Base-by-base conservation (phyloP, 2,113 vertebrate species). In the Eonycteris spelaea region DNA sequence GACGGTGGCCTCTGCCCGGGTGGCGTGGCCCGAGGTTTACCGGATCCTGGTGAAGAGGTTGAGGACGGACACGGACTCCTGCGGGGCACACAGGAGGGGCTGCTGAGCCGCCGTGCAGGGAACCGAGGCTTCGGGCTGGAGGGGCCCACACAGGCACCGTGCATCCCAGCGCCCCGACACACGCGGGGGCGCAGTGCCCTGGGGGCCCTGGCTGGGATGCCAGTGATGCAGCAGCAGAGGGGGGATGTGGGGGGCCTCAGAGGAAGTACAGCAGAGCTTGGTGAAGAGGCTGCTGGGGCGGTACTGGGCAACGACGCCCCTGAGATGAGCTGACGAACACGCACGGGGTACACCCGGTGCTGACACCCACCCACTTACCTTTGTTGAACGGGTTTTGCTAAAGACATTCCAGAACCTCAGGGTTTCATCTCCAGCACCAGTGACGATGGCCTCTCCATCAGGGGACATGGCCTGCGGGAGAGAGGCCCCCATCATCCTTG, bases 331-430 rank as follows among this genome's bases (percentile, higher is more conserved):
- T 18, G 33, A 55, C 48, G 48, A 6, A 53, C 7, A 5, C 1
- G 13, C 35, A 9, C 6, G 57, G 68, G 68, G 51, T 61, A 40
- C 45, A 61, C 10, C 18, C 48, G 79, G 86, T 6, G 0, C 79
- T 65, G 90, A 90, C 57, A 86, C 33, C 59, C 4, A 40, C 5
- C 0, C 67, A 12, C 38, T 68, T 98, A 99, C 99, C 99, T 99
- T 99, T 0, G 99, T 99, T 0, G 99, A 99, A 95, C 99, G 99
- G 40, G 99, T 99, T 98, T 99, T 99, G 98, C 99, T 99, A 96
- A 99, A 99, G 97, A 99, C 99, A 0, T 99, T 99, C 99, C 99
- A 99, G 98, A 99, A 99, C 57, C 99, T 98, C 94, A 99, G 98
- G 1, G 99, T 99, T 96, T 99, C 99, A 0, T 99, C 99, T 71